Evolutionary conservation across 2,888 invertebrate species (phyloP).

Genomic region (Camponotus fellah): DNA sequence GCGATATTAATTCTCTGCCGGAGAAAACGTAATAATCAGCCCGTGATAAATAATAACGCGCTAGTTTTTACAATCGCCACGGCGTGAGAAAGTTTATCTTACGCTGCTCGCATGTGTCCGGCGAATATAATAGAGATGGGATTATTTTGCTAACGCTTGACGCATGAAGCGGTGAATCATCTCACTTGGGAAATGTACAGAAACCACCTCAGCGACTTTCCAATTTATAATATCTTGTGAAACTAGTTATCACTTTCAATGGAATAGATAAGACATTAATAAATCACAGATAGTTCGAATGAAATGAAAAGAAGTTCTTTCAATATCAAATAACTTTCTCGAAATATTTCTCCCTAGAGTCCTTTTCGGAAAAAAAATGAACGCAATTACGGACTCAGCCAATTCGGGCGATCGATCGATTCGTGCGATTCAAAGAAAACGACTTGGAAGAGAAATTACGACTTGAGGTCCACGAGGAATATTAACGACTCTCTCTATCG

Average conservation of each 20-base stretch:
- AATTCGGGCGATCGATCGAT: constrained; percentile 28
- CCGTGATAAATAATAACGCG: constrained; percentile 42
- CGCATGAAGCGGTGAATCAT: neutral
- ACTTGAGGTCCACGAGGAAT: constrained; percentile 60
- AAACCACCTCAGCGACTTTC: neutral
- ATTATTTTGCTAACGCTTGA: constrained; percentile 36
- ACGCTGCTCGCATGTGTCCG: constrained; percentile 44
- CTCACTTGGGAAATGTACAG: constrained; percentile 2
- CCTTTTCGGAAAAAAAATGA: neutral
- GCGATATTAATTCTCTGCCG: constrained; percentile 31
- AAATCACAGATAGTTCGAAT: neutral
- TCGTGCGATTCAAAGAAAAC: constrained; percentile 34
- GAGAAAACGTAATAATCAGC: constrained; percentile 53
- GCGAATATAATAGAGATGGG: constrained; percentile 32
- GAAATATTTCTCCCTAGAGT: neutral
- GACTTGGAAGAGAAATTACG: constrained; percentile 57
- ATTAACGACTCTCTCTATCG: constrained; percentile 77
- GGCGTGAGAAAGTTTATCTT: constrained; percentile 52
- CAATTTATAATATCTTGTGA: neutral
- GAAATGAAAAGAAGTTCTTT: neutral
- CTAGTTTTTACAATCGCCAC: constrained; percentile 33
- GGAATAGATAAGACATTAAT: neutral
- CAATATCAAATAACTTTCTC: neutral
- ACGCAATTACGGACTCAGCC: constrained; percentile 7
- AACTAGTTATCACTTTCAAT: neutral